A percentile compares a stretch with the other conserved stretches of the same genome.
Evolutionary conservation across 2,113 vertebrate species (phyloP).

Genomic region (Catharus bicknelli): DNA sequence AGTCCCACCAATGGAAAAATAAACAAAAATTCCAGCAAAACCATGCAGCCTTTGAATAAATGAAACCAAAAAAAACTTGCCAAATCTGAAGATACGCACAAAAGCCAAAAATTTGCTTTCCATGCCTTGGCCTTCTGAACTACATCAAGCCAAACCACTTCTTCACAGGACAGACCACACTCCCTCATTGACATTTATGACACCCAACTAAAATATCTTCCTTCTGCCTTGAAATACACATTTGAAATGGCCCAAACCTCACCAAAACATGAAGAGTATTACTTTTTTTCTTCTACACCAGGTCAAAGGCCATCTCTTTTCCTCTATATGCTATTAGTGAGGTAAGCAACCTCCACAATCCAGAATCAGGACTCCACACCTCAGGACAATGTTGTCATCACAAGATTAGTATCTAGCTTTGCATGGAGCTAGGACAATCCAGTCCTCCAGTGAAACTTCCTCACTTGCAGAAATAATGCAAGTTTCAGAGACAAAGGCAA

Average conservation of each 20-base stretch:
- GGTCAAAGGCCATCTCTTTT: not conserved
- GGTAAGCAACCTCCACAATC: not conserved
- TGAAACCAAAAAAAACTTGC: not conserved
- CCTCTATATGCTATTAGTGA: not conserved
- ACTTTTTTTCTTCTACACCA: not conserved
- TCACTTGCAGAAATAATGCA: not conserved
- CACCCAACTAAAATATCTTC: not conserved
- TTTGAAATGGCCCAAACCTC: accelerated
- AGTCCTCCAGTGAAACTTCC: not conserved
- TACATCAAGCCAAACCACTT: not conserved
- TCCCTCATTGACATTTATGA: not conserved
- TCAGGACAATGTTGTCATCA: not conserved
- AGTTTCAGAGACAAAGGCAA: not conserved
- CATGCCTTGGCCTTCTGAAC: not conserved
- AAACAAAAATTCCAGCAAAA: not conserved
- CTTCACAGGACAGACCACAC: not conserved
- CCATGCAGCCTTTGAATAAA: not conserved
- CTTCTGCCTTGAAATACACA: not conserved
- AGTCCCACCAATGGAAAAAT: not conserved
- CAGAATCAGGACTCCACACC: not conserved
- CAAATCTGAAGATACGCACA: not conserved
- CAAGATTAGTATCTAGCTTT: not conserved
- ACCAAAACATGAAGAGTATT: not conserved
- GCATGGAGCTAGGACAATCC: accelerated
- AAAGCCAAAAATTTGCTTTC: not conserved